phyloP scores from a whole-genome alignment of 2,888 invertebrate genomes.

The Drosophila diplacantha region DNA sequence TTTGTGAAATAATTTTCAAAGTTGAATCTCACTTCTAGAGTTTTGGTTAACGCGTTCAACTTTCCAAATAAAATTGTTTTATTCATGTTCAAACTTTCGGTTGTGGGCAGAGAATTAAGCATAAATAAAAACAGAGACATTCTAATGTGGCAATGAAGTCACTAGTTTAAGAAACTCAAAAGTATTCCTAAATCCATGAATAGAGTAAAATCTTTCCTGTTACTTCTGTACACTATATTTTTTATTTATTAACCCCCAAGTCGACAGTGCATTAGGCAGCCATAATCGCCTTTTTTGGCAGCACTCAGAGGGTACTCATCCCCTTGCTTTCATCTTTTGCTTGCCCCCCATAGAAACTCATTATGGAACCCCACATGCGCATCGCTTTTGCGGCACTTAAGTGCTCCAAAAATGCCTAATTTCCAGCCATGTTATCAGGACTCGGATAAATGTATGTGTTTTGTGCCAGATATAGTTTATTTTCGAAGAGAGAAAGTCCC shows the following conservation, averaged over 20 bases:
- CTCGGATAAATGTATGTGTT: not conserved
- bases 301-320: not conserved
- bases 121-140: conserved; percentile 2
- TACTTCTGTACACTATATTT: not conserved
- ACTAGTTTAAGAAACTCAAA: not conserved
- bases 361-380: conserved; percentile 25
- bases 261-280: conserved; percentile 1
- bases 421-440: conserved; percentile 51
- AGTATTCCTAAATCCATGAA: not conserved
- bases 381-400: conserved; percentile 40
- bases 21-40: conserved; percentile 10
- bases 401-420: conserved; percentile 58
- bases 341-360: conserved; percentile 41
- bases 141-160: not conserved
- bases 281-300: conserved; percentile 4
- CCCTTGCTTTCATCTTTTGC: conserved; percentile 4
- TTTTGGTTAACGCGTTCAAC: conserved; percentile 15
- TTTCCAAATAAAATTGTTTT: conserved; percentile 9
- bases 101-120: not conserved
- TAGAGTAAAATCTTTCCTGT: not conserved
- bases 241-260: conserved; percentile 4
- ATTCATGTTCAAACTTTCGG: not conserved
- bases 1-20: conserved; percentile 1
- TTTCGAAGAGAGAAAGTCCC: conserved; percentile 17
- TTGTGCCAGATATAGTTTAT: conserved; percentile 15